Base-by-base conservation (phyloP, 2,797 vertebrate genomes). In the Dallia pectoralis region DNA sequence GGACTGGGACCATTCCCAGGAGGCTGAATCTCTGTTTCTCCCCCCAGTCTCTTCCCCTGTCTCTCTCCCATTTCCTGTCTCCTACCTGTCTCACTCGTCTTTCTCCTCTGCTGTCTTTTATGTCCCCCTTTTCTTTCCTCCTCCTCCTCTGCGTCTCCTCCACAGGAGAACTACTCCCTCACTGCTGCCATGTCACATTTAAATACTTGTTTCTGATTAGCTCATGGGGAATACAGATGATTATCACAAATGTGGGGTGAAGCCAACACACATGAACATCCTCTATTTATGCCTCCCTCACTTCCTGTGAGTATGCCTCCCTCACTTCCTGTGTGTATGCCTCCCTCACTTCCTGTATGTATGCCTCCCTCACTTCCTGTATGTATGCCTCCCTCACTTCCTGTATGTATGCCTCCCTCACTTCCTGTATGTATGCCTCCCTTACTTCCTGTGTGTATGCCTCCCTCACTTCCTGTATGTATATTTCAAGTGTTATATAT, bases 1-100 rank as follows among this genome's bases (percentile, higher is more conserved):
- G 66, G 66, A 68, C 66, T 49, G 25, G 68, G 29, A 19, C 68
- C 68, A 56, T 70, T 70, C 68, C 68, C 25, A 44, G 65, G 48
- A 66, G 73, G 62, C 64, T 65, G 67, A 70, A 62, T 75, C 62
- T 71, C 73, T 75, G 48, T 69, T n/a, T 74, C 53, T 62, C 61
- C 61, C 74, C 71, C 74, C 25, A 4, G 15, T 69, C 27, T 64
- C 61, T 29, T 14, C 29, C 25, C 29, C 27, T 5, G 25, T n/a
- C 40, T 25, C 18, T 33, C 69, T 59, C 69, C 9, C 36, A 40
- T 40, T 40, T 40, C 36, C 36, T 40, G 2, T 40, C 19, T 22
- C 9, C 12, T 25, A 4, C 22, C 18, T 56, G 3, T 25, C 18
- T 33, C n/a, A n/a, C 69, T 59, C 69, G 6, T 33, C 68, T 15